Evolutionary conservation across 2,113 vertebrate species (phyloP).

Genomic region (rat (Rattus norvegicus)): DNA sequence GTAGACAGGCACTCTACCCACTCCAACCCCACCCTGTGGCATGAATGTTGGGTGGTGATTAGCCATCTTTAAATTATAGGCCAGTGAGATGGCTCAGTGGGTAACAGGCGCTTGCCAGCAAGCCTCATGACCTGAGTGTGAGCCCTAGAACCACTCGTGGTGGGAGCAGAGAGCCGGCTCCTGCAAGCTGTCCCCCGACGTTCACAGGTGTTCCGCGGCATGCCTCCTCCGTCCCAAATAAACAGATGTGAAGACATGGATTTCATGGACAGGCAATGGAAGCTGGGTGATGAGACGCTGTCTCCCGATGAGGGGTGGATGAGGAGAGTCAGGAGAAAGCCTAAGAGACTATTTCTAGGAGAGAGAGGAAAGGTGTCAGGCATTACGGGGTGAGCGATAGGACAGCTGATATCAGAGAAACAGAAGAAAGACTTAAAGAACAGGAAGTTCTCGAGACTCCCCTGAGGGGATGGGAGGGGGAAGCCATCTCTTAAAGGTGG

Average conservation of each 20-base stretch:
- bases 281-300: background rate
- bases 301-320: background rate
- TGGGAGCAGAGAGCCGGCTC: too few relatives aligned
- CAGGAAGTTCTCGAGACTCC: background rate
- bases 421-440: background rate
- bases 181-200: background rate
- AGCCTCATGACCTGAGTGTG: background rate
- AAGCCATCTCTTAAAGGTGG: background rate
- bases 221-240: background rate
- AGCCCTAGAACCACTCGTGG: background rate
- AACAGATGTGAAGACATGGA: background rate
- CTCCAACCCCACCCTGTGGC: background rate
- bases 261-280: background rate
- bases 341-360: background rate
- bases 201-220: background rate
- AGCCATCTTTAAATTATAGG: background rate
- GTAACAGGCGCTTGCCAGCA: background rate
- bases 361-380: background rate
- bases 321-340: background rate
- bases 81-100: background rate
- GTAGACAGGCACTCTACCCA: background rate
- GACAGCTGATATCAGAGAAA: background rate
- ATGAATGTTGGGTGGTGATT: slow-evolving; percentile 13
- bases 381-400: background rate
- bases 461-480: background rate